Evolutionary conservation across 2,113 vertebrate species (phyloP).

Genomic region (Perca flavescens): DNA sequence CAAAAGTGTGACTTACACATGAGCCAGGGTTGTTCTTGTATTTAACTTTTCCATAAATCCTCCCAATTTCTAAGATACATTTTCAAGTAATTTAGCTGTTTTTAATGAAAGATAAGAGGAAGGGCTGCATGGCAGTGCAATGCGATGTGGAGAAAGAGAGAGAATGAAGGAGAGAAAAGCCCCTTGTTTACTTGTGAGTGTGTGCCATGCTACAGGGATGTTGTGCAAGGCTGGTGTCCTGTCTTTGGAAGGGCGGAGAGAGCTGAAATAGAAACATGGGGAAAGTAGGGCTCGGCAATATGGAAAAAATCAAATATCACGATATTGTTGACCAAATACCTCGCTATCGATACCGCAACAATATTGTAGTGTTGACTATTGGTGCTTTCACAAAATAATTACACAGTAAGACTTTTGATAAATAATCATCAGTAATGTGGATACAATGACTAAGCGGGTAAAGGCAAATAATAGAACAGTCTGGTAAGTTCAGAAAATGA

Average conservation of each 20-base stretch:
- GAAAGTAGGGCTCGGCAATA: no score
- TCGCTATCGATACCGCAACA: no score
- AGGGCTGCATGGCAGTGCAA: not conserved
- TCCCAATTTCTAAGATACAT: not conserved
- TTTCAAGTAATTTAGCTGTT: constrained; percentile 3
- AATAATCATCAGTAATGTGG: no score
- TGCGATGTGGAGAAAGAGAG: not conserved
- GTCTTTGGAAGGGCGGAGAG: constrained; percentile 19
- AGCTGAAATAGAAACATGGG: constrained; percentile 24
- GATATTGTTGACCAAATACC: no score
- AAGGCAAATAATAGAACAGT: no score
- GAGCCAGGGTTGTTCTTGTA: constrained; percentile 2
- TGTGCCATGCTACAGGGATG: constrained; percentile 56
- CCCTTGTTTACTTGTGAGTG: not conserved
- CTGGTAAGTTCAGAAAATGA: no score
- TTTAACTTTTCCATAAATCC: constrained; percentile 14
- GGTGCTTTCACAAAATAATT: no score
- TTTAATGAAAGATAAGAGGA: not conserved
- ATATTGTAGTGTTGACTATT: no score
- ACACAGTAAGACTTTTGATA: no score
- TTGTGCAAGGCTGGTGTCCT: constrained; percentile 62
- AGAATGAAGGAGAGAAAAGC: not conserved
- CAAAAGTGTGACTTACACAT: constrained; percentile 23
- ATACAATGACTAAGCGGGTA: no score
- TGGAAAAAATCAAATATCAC: no score